Evolutionary conservation across 2,113 vertebrate species (phyloP).

Genomic region (Eclectus roratus): DNA sequence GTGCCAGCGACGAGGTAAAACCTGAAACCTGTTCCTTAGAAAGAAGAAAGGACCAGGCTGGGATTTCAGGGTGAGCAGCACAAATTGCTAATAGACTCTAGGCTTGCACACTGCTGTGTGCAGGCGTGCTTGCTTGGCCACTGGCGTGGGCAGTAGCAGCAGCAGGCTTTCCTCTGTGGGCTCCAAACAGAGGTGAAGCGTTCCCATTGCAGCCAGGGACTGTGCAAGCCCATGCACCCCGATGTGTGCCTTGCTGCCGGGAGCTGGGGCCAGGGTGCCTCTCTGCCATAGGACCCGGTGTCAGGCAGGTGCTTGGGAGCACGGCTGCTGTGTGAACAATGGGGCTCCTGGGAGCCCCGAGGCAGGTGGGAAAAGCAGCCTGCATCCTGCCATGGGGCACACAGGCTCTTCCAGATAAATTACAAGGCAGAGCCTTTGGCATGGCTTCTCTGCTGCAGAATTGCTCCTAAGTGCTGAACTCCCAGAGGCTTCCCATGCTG

Average conservation of each 20-base stretch:
- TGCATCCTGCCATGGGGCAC: rapidly evolving
- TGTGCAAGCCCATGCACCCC: not conserved
- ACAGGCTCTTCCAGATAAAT: rapidly evolving
- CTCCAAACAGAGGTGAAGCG: not conserved
- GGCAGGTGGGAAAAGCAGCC: not conserved
- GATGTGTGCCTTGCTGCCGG: not conserved
- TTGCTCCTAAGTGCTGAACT: not conserved
- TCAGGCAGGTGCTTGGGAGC: rapidly evolving
- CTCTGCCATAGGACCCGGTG: rapidly evolving
- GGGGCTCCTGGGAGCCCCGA: not conserved
- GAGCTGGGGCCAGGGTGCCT: not conserved
- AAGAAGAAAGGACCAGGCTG: not conserved
- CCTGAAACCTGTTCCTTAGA: not conserved
- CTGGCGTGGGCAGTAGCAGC: not conserved
- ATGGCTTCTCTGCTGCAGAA: not conserved
- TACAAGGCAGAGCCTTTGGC: not conserved
- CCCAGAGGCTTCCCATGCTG: rapidly evolving
- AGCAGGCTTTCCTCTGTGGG: not conserved
- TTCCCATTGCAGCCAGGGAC: rapidly evolving
- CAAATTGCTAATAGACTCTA: not conserved
- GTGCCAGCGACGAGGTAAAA: not conserved
- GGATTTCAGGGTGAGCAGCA: not conserved
- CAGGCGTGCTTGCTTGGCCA: rapidly evolving
- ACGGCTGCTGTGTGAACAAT: rapidly evolving
- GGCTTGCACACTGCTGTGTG: not conserved